Evolutionary conservation across 2,113 vertebrate genomes (phyloP), one percentile per base, ranked within the genome.

Genomic region (Chinchilla lanigera): DNA sequence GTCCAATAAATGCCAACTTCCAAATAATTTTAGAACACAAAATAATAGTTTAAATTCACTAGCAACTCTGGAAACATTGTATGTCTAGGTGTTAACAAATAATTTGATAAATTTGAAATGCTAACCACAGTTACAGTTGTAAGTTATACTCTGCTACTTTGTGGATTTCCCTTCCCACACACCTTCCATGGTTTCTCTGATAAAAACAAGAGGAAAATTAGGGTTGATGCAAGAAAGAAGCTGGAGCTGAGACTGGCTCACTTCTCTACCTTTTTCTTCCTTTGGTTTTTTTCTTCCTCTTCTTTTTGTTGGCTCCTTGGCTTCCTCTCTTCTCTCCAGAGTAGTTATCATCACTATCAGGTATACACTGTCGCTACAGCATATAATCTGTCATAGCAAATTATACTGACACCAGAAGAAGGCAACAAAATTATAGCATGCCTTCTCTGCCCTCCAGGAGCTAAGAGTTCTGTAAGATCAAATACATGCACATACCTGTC

Each of bases 1-100:
- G 60, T 85, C 54, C 44, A 87, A 63, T n/a, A 94, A 93, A 95
- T 50, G 81, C 83, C 4, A 86, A 75, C 80, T 89, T 94, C 1
- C 17, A 30, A 58, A n/a, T 89, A 80, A 92, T 44, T 87, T 94
- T 19, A 88, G 28, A 63, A 63, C 19, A 86, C 5, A 96, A 89
- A 22, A 63, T 92, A 88, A 81, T 13, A 30, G 61, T 77, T 30
- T 83, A 92, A 94, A 92, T 84, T 95, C 44, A 81, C 20, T 71
- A 63, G 60, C 12, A 52, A 78, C 9, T 58, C 77, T 41, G 35
- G 60, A 93, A 96, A 92, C 38, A 50, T 44, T n/a, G 60, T 5
- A 17, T 50, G 63, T 69, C 54, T 47, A 41, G 12, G 10, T n/a
- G 11, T 77, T 82, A 92, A 41, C 9, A 88, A 52, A 56, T 38